These are phyloP conservation scores for Clivina fossor DNA, from an alignment of 2,888 invertebrate genomes.

Conservation along the genomic window DNA sequence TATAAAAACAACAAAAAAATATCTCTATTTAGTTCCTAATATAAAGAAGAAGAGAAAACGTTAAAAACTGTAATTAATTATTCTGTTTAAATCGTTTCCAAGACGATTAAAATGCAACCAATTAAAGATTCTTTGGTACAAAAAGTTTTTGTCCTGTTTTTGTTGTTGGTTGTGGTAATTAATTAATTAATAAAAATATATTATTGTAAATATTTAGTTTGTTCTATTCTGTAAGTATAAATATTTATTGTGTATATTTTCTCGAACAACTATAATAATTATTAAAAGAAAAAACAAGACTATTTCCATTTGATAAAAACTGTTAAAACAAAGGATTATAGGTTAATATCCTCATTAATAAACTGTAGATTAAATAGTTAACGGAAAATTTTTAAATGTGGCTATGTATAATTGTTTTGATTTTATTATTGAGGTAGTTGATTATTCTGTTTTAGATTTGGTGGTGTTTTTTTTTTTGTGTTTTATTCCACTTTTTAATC, in stretches of 20 bases:
- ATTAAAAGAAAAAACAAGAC: conserved; percentile 12
- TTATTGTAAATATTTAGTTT: conserved; percentile 27
- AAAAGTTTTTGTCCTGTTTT: conserved; percentile 32
- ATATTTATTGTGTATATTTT: conserved; percentile 25
- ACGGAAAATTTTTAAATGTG: conserved; percentile 32
- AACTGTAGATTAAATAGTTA: too few species aligned
- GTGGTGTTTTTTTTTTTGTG: too few species aligned
- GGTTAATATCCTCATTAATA: too few species aligned
- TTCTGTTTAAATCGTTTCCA: too few species aligned
- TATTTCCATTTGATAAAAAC: conserved; percentile 18
- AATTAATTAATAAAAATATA: conserved; percentile 29
- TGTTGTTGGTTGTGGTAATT: conserved; percentile 30
- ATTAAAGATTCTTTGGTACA: conserved; percentile 34
- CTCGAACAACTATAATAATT: conserved; percentile 28
- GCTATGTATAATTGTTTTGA: conserved; percentile 30
- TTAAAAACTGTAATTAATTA: too few species aligned
- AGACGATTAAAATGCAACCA: conserved; percentile 33
- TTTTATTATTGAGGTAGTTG: conserved; percentile 31
- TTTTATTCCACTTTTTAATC: too few species aligned
- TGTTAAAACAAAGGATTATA: too few species aligned
- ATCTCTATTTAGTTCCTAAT: conserved; percentile 14
- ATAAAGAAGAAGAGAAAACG: too few species aligned
- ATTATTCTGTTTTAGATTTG: conserved; percentile 31
- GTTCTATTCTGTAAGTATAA: conserved; percentile 30
- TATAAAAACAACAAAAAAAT: conserved; percentile 29